Evolutionary conservation across 2,113 vertebrate species (phyloP).

Genomic region (Chiloscyllium plagiosum): DNA sequence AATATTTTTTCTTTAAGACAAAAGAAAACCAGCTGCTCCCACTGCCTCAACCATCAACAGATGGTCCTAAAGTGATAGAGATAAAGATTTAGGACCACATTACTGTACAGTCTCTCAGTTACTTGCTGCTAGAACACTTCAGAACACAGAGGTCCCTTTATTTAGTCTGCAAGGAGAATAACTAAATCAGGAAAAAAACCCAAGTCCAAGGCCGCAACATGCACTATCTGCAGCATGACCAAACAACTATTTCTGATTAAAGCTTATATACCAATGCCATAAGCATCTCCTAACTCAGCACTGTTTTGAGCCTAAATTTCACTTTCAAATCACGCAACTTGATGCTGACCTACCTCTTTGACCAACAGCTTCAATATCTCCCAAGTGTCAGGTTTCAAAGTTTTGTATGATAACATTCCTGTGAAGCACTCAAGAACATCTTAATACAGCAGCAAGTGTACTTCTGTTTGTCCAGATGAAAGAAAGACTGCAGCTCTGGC

Average conservation of each 20-base stretch:
- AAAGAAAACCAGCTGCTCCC: not conserved
- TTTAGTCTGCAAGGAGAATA: not conserved
- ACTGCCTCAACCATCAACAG: not conserved
- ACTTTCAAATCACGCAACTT: not conserved
- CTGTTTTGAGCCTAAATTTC: not conserved
- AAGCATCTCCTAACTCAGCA: not conserved
- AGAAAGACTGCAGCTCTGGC: not conserved
- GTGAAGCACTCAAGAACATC: not conserved
- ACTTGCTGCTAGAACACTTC: not conserved
- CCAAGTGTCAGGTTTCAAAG: not conserved
- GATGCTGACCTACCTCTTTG: not conserved
- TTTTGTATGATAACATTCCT: not conserved
- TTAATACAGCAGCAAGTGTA: not conserved
- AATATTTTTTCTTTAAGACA: not conserved
- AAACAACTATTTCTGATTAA: not conserved
- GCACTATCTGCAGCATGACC: not conserved
- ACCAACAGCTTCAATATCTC: not conserved
- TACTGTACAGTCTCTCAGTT: not conserved
- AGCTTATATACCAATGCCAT: not conserved
- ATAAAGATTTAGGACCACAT: not conserved
- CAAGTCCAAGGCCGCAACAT: not conserved
- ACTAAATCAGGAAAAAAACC: not conserved
- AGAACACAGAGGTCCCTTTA: not conserved
- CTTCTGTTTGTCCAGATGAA: not conserved
- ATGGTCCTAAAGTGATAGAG: not conserved